Conservation (phyloP, 1,140 invertebrate species). For the Drosophila cardini region DNA sequence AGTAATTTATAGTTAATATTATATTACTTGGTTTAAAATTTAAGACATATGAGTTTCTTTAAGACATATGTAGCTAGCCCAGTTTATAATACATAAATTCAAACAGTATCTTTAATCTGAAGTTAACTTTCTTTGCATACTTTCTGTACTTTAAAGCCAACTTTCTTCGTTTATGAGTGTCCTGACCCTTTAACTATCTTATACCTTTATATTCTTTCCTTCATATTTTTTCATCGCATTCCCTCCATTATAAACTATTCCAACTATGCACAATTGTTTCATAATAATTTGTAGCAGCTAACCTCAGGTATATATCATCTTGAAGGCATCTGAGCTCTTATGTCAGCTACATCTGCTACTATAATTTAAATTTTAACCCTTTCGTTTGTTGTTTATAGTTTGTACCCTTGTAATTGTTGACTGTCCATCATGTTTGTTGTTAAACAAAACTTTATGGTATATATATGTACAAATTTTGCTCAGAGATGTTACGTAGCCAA, state of each 20-base stretch:
- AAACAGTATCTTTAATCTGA: too few species aligned
- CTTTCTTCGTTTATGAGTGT: too few species aligned
- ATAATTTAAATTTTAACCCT: conserved; percentile 70
- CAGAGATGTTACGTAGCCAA: conserved; percentile 43
- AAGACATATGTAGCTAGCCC: too few species aligned
- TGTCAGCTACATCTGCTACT: conserved; percentile 48
- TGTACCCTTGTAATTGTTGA: conserved; percentile 62
- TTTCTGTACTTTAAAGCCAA: too few species aligned
- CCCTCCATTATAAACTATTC: not conserved
- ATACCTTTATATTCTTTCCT: not conserved
- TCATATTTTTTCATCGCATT: not conserved
- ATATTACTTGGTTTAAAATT: too few species aligned
- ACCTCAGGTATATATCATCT: conserved; percentile 17
- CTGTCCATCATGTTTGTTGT: conserved; percentile 75
- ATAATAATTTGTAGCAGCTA: conserved; percentile 9
- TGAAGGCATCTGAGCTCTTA: conserved; percentile 7
- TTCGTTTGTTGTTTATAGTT: conserved; percentile 46
- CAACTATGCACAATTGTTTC: not conserved
- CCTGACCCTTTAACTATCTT: too few species aligned
- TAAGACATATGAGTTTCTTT: too few species aligned
- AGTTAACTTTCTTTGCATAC: too few species aligned
- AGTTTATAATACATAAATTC: too few species aligned
- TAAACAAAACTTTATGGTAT: conserved; percentile 66
- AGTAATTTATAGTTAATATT: too few species aligned
- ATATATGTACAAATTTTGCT: not conserved